Conservation (phyloP, 2,113 vertebrate genomes). For the Stigmatopora argus region DNA sequence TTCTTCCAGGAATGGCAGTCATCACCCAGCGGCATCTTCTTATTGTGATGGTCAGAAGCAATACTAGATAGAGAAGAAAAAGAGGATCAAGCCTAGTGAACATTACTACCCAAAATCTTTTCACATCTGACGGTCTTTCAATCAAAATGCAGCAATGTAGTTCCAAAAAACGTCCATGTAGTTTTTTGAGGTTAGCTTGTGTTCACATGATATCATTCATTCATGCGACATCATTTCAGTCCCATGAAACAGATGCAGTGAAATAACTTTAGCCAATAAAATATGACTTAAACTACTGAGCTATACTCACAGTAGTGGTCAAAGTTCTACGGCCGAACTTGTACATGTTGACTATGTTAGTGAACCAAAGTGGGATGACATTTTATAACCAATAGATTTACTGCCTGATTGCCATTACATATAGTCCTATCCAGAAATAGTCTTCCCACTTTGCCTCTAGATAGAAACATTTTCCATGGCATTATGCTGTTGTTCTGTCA, state of each 20-base stretch:
- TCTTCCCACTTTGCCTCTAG: neutral
- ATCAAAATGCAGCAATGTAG: neutral
- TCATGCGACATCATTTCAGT: slow-evolving; percentile 10
- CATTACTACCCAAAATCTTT: slow-evolving; percentile 15
- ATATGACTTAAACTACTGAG: neutral
- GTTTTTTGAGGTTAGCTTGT: neutral
- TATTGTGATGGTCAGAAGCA: slow-evolving; percentile 62
- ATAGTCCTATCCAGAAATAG: neutral
- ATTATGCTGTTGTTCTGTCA: neutral
- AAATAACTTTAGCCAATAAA: neutral
- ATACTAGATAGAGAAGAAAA: slow-evolving; percentile 53
- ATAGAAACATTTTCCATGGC: neutral
- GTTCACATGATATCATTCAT: neutral
- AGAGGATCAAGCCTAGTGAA: slow-evolving; percentile 10
- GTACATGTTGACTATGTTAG: neutral
- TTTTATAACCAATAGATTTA: neutral
- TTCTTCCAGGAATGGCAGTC: slow-evolving; percentile 74
- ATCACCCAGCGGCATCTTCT: slow-evolving; percentile 76
- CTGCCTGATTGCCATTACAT: neutral
- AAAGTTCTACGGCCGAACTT: neutral
- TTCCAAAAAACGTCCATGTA: slow-evolving; percentile 2
- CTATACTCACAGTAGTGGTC: neutral
- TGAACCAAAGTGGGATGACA: neutral
- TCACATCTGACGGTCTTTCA: neutral
- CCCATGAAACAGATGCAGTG: slow-evolving; percentile 3